phyloP scores from a whole-genome alignment of 2,113 vertebrate genomes.

The Heptranchias perlo region DNA sequence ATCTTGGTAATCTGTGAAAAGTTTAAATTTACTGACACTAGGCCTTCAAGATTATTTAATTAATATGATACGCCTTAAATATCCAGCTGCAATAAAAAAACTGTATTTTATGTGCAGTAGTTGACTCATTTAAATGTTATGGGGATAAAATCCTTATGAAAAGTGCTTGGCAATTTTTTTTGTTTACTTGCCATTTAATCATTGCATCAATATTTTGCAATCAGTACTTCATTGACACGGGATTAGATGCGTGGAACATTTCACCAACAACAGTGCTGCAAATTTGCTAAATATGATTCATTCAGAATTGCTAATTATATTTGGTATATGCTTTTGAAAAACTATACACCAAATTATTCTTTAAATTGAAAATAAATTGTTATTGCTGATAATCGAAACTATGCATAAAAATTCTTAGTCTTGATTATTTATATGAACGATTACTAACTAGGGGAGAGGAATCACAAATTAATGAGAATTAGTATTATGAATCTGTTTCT shows the following conservation, averaged over 20 bases:
- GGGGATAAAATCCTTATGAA: background rate
- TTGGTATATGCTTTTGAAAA: background rate
- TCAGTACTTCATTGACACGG: background rate
- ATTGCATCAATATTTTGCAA: background rate
- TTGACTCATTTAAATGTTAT: background rate
- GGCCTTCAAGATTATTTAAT: background rate
- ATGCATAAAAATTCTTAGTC: background rate
- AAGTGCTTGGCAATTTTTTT: background rate
- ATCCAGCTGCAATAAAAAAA: background rate
- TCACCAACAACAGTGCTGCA: background rate
- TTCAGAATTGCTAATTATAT: background rate
- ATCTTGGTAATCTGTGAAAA: no score
- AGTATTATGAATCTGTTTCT: background rate
- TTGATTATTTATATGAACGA: background rate
- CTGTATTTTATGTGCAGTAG: background rate
- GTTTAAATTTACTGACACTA: background rate
- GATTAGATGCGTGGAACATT: background rate
- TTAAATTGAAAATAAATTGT: background rate
- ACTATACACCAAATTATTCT: background rate
- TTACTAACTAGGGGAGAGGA: background rate
- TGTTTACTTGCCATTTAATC: background rate
- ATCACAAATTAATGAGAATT: background rate
- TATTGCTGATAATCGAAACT: background rate
- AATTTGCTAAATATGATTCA: background rate
- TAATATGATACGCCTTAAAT: background rate